Conservation (phyloP, 2,113 vertebrate species). For the Corythoichthys haematopterus region DNA sequence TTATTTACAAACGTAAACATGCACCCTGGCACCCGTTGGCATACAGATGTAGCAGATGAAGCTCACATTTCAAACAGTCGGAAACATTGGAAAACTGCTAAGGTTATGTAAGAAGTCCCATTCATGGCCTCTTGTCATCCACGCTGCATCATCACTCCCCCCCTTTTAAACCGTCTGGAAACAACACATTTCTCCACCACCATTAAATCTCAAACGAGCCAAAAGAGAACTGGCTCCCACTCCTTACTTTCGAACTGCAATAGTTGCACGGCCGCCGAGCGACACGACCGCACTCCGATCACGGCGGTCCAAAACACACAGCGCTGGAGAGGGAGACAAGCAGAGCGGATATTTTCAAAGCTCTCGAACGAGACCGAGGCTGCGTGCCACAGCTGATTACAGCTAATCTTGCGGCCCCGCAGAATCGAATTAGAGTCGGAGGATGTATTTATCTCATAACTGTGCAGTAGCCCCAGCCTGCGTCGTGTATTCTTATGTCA, state of each 20-base stretch:
- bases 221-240: constrained; percentile 53
- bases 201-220: constrained; percentile 60
- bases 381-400: constrained; percentile 43
- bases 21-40: not conserved
- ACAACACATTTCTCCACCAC: constrained; percentile 66
- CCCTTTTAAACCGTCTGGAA: constrained; percentile 63
- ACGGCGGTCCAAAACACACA: constrained; percentile 53
- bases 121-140: constrained; percentile 60
- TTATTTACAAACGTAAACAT: constrained; percentile 10
- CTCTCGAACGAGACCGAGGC: constrained; percentile 2
- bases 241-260: constrained; percentile 53
- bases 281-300: constrained; percentile 42
- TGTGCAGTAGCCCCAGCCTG: constrained; percentile 28
- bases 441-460: constrained; percentile 50
- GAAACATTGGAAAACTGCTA: constrained; percentile 61
- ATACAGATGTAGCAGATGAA: constrained; percentile 15
- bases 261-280: constrained; percentile 49
- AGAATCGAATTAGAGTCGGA: constrained; percentile 54
- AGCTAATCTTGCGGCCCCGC: constrained; percentile 37
- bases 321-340: constrained; percentile 9
- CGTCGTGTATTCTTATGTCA: not conserved
- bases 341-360: constrained; percentile 5
- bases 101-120: constrained; percentile 66
- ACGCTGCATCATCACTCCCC: constrained; percentile 69
- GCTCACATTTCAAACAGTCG: constrained; percentile 38